These are phyloP conservation scores for Agriotes lineatus DNA, from an alignment of 2,888 invertebrate species.

Conservation along the genomic window DNA sequence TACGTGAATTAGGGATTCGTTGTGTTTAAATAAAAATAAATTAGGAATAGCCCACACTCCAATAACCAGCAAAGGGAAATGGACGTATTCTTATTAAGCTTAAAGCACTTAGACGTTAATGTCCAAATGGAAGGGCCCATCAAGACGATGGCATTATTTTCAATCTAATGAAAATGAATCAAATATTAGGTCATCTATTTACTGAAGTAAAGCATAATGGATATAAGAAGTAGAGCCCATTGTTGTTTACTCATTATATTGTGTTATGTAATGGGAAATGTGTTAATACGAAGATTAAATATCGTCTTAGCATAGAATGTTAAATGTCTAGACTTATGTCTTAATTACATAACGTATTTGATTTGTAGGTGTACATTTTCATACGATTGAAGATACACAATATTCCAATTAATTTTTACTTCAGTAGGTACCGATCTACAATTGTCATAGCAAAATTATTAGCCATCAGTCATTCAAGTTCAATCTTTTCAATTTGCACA, in stretches of 20 bases:
- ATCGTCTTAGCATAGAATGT: too few relatives aligned
- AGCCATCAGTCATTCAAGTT: neutral
- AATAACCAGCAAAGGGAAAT: conserved; percentile 46
- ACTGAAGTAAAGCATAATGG: neutral
- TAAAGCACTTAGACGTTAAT: conserved; percentile 42
- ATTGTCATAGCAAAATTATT: too few relatives aligned
- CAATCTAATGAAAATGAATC: conserved; percentile 26
- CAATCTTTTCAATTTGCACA: neutral
- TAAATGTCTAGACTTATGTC: too few relatives aligned
- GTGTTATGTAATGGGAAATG: too few relatives aligned
- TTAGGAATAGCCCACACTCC: conserved; percentile 47
- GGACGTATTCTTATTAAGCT: conserved; percentile 45
- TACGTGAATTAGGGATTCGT: conserved; percentile 35
- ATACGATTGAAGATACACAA: too few relatives aligned
- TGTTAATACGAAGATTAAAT: too few relatives aligned
- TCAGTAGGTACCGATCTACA: too few relatives aligned
- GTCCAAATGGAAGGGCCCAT: conserved; percentile 39
- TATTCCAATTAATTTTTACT: too few relatives aligned
- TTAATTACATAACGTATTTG: too few relatives aligned
- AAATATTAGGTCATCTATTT: neutral
- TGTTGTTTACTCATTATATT: too few relatives aligned
- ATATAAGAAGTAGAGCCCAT: too few relatives aligned
- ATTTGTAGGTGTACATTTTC: too few relatives aligned
- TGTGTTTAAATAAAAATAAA: conserved; percentile 29
- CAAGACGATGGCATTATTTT: conserved; percentile 16